Base-by-base conservation (phyloP, 2,888 invertebrate species). In the Noctua fimbriata region DNA sequence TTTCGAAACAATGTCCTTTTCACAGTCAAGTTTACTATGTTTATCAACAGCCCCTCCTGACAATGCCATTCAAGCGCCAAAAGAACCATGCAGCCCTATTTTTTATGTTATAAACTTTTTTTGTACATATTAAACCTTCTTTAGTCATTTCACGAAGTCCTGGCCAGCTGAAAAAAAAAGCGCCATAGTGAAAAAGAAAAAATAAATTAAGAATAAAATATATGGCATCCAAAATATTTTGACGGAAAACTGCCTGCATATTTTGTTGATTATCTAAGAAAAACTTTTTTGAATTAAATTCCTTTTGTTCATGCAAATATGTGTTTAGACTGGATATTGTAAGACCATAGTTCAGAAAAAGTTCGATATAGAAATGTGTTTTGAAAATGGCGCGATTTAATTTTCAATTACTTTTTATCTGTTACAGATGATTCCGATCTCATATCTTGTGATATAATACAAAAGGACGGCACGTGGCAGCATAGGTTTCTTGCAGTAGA, bases 401-500 rank as follows among this genome's bases (percentile, higher is more conserved):
- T 36, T 60, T 47, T 16, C 0, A 36, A 28, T 28, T 44, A 9
- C 12, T 36, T 41, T 58, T 72, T n/a, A 69, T 75, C 14, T 28
- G 69, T 97, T 97, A 14, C 97, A 99, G 99, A 99, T 95, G 99
- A 99, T 94, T 99, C 99, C 88, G 99, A 99, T 96, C 97, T 99
- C 82, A 99, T 99, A 92, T 99, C 99, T 2, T 99, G 99, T 93
- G 99, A 99, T 32, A 99, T 99, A 60, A 98, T 99, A 47, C 98
- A 98, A 91, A 98, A 99, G 93, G 99, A 99, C 90, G 98, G 98
- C 49, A 98, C 98, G 52, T 99, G 99, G 96, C 98, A 98, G 87
- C 97, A 99, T 66, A 97, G 99, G n/a, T 99, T 99, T 94, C 96
- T 99, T 73, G 99, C 99, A 0, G 99, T 99, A 67, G 99, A 99